Conservation (phyloP, 53 echinoderm and acorn worm species). For the Holothuria leucospilota region DNA sequence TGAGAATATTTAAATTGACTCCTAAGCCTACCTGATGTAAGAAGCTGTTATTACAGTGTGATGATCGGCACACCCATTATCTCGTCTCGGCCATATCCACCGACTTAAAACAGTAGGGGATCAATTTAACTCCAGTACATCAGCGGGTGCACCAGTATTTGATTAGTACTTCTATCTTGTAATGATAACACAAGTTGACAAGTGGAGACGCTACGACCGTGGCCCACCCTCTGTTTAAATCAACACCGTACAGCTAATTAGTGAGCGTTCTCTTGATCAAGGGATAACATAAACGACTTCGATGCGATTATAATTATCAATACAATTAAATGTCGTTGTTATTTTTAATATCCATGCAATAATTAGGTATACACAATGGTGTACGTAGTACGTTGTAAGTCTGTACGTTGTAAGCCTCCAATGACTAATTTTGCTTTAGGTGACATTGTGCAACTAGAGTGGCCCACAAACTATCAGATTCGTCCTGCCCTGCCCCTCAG, state of each 20-base stretch:
- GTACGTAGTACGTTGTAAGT: too few relatives aligned
- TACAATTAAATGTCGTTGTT: background rate
- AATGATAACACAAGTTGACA: conserved; percentile 37
- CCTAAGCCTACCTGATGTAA: background rate
- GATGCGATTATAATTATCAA: background rate
- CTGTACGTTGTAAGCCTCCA: too few relatives aligned
- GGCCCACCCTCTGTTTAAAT: conserved; percentile 40
- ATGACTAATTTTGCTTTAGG: too few relatives aligned
- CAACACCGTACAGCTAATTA: conserved; percentile 36
- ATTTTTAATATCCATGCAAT: background rate
- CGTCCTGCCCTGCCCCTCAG: too few relatives aligned
- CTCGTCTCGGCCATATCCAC: conserved; percentile 15
- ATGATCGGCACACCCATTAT: conserved; percentile 23
- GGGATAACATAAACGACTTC: background rate
- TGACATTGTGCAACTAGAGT: too few relatives aligned
- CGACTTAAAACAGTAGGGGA: conserved; percentile 40
- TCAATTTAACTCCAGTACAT: conserved; percentile 19
- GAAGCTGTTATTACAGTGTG: conserved; percentile 13
- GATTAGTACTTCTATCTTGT: background rate
- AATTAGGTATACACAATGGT: too few relatives aligned
- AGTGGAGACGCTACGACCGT: conserved; percentile 27
- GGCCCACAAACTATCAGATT: too few relatives aligned
- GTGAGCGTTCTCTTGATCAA: background rate
- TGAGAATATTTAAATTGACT: too few relatives aligned
- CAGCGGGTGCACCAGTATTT: conserved; percentile 41